Evolutionary conservation across 2,113 vertebrate species (phyloP), one percentile per base, ranked within the genome.

Genomic region (Hippocampus abdominalis): DNA sequence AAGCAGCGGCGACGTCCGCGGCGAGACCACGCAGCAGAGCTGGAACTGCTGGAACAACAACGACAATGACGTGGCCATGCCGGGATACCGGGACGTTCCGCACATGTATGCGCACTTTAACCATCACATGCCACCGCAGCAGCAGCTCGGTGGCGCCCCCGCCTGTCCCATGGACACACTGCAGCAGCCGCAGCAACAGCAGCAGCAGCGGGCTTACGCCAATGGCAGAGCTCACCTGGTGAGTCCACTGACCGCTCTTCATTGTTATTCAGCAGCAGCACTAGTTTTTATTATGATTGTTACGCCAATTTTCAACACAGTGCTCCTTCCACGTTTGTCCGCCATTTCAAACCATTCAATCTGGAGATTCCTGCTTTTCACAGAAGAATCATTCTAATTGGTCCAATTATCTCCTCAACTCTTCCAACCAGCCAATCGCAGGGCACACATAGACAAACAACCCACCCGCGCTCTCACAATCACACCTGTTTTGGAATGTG

Each of bases 181-280:
- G 44, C 83, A 66, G 53, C 76, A 48, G 16, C 78, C 68, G 62
- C 18, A 71, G n/a, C 7, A 68, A 23, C 48, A 10, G 3, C 12
- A 48, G 15, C 77, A 71, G 62, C 18, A 71, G 20, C 7, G 80
- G 76, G 66, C 75, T 81, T 53, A 57, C 13, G 10, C 82, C 36
- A 90, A 89, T 90, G 91, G 79, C 77, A 93, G 94, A 86, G 90
- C 94, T 85, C 93, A 97, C 88, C 86, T 99, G 95, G 97, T 99
- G 93, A 94, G 90, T 54, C 9, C 51, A 54, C 51, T 54, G 8
- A 54, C 21, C n/a, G 0, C 20, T 49, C 18, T 49, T 49, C 16
- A 20, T 49, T 49, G 5, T 49, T 44, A 44, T 48, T 44, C 42
- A 44, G 42, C 42, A 44, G 42, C 13, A 44, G 42, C 10, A 8